Evolutionary conservation across 2,113 vertebrate genomes (phyloP).

Genomic region (Eolophus roseicapilla): DNA sequence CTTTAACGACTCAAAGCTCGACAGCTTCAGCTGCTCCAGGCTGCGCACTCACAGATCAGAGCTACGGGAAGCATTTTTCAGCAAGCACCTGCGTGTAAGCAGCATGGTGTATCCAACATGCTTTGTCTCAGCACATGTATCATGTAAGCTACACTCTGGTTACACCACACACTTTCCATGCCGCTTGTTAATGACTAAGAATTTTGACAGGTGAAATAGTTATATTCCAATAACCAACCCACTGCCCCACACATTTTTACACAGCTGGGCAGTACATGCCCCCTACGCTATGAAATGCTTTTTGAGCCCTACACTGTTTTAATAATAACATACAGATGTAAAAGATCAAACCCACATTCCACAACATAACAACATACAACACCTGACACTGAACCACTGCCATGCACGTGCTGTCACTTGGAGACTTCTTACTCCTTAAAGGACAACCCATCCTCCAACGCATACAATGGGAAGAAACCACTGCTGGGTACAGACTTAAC

Average conservation of each 20-base stretch:
- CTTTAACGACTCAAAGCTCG: background rate
- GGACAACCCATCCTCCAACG: no score
- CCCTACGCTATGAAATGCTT: fast-evolving
- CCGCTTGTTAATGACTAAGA: background rate
- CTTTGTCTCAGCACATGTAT: fast-evolving
- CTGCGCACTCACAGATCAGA: background rate
- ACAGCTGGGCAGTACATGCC: fast-evolving
- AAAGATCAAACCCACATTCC: background rate
- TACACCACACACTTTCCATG: no score
- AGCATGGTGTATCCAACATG: fast-evolving
- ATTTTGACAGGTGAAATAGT: background rate
- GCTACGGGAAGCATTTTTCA: fast-evolving
- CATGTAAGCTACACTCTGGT: fast-evolving
- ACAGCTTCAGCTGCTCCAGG: background rate
- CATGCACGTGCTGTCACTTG: fast-evolving
- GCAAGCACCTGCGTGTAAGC: background rate
- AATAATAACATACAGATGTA: background rate
- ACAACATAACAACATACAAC: fast-evolving
- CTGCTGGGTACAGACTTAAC: fast-evolving
- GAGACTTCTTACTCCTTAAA: no score
- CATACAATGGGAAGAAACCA: fast-evolving
- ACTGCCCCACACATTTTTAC: no score
- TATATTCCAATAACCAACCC: no score
- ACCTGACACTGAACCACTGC: fast-evolving
- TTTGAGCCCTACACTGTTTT: no score